Evolutionary conservation across 1,140 invertebrate genomes (phyloP), one percentile per base, ranked within the genome.

Genomic region (Ceratina australensis): DNA sequence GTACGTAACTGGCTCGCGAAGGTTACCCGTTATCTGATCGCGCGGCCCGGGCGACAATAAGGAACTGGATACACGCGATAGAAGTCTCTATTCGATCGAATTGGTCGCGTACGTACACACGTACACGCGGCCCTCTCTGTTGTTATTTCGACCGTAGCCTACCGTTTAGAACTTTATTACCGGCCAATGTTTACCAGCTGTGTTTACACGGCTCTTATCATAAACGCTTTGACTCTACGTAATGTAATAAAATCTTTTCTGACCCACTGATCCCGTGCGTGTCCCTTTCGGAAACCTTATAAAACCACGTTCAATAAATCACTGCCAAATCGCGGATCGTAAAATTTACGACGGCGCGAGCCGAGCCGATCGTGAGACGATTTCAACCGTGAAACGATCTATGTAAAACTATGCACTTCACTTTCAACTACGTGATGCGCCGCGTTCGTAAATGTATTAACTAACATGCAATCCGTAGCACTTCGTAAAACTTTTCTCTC

Each of bases 11-110:
- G 66, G 66, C 49, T 42, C 66, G 66, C 74, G 66, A 61, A 69
- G 74, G 74, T 71, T 71, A 77, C 2, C 57, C 12, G n/a, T 61
- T 52, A 71, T 71, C 66, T 61, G 74, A 61, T 71, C 74, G 28
- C 26, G 47, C 52, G 10, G n/a, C 10, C 68, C 22, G n/a, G 50
- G 66, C 52, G 52, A 61, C 54, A 69, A 54, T 42, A 42, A 57
- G 33, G 47, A 76, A 76, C 54, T 50, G 52, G 20, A 60, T 33
- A 49, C 15, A 33, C n/a, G 12, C 57, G 47, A 68, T 26, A 75
- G 50, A 67, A 4, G 72, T 75, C 52, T 67, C 54, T 28, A 67
- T 75, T 47, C 15, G 4, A 8, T 5, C 13, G 22, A 3, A n/a
- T 22, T 16, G 42, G 57, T 61, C 57, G 49, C 69, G 57, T 33